A percentile compares a stretch with the other conserved stretches of the same genome.
phyloP scores from a whole-genome alignment of 2,797 vertebrate species.

The Pangasius krempfi region DNA sequence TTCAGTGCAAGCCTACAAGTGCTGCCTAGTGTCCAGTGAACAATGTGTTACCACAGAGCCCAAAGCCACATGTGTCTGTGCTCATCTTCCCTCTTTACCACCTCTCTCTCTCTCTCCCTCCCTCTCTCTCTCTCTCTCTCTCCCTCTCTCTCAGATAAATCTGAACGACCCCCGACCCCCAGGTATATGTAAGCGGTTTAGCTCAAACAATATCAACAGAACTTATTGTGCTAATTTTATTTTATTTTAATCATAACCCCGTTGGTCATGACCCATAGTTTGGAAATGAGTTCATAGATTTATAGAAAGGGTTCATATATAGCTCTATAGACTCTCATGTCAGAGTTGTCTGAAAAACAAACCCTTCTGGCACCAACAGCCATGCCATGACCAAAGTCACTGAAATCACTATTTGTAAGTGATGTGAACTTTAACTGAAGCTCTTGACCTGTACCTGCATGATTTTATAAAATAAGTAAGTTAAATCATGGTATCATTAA shows the following conservation, averaged over 20 bases:
- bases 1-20: constrained; percentile 55
- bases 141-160: neutral
- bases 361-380: neutral
- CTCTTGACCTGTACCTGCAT: neutral
- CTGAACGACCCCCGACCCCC: neutral
- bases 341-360: neutral
- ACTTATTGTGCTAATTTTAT: neutral
- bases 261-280: neutral
- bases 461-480: neutral
- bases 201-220: neutral
- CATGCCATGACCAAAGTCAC: neutral
- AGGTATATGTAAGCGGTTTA: neutral
- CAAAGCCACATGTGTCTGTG: constrained; percentile 49
- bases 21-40: constrained; percentile 57
- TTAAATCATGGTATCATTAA: neutral
- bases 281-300: neutral
- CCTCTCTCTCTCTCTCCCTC: neutral
- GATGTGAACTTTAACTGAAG: neutral
- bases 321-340: neutral
- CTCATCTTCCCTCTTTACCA: constrained; percentile 17
- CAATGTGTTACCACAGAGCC: constrained; percentile 63
- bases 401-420: neutral
- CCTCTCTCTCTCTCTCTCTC: neutral
- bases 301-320: too few species aligned
- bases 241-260: neutral